These are phyloP conservation scores for Thysanoteuthis rhombus DNA, from an alignment of 2,888 invertebrate species.

Conservation along the genomic window DNA sequence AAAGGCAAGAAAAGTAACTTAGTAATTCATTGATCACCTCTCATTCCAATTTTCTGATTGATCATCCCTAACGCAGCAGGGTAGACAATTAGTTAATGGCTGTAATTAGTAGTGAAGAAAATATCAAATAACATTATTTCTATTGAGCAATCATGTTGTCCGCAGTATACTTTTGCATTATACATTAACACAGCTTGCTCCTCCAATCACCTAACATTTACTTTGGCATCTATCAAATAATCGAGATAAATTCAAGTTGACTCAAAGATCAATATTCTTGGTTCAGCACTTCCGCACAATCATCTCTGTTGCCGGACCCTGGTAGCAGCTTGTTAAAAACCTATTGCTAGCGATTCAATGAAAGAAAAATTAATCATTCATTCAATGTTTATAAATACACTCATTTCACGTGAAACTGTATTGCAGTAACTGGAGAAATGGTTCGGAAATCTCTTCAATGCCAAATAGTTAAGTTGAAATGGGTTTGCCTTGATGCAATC, in stretches of 20 bases:
- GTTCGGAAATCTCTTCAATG: not conserved
- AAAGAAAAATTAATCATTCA: not conserved
- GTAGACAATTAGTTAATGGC: not conserved
- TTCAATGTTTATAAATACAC: not conserved
- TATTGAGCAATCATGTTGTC: not conserved
- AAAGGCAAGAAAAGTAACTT: too few species aligned
- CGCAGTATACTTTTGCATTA: not conserved
- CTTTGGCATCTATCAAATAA: slow-evolving; percentile 12
- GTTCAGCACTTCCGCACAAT: not conserved
- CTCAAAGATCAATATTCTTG: not conserved
- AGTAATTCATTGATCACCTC: too few species aligned
- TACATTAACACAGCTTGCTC: not conserved
- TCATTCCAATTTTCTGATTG: too few species aligned
- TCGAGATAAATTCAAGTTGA: not conserved
- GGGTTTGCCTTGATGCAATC: not conserved
- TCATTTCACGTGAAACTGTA: not conserved
- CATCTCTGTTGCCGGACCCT: not conserved
- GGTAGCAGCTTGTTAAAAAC: not conserved
- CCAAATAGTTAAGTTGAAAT: not conserved
- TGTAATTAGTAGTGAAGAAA: not conserved
- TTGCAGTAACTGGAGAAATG: not conserved
- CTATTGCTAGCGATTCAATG: not conserved
- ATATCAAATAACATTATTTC: not conserved
- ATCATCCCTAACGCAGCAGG: too few species aligned
- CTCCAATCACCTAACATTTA: not conserved